Conservation (phyloP, 2,797 vertebrate species). For the Vireo griseus region DNA sequence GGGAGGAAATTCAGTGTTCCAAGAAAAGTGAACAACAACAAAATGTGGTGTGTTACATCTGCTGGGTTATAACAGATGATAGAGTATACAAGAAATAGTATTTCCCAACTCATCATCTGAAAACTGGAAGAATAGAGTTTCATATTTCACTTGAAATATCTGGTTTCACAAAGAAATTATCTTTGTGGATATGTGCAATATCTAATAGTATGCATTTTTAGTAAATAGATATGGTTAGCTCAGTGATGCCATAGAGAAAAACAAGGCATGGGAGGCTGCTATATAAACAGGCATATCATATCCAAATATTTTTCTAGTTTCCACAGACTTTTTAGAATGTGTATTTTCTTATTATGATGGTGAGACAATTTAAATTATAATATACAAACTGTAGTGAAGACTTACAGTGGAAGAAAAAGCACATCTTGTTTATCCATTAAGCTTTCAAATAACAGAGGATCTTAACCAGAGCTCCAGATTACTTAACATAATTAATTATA, state of each 20-base stretch:
- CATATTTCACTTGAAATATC: background rate
- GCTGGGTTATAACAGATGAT: background rate
- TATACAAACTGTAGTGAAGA: background rate
- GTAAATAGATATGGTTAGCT: background rate
- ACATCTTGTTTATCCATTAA: background rate
- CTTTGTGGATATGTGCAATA: background rate
- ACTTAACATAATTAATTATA: background rate
- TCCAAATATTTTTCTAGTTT: background rate
- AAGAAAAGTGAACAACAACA: background rate
- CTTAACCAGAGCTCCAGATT: background rate
- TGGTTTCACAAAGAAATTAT: background rate
- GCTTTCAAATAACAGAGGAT: background rate
- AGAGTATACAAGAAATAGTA: background rate
- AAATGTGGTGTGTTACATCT: background rate
- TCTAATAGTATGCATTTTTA: background rate
- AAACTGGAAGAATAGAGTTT: background rate
- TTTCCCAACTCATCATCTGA: background rate
- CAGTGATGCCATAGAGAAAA: background rate
- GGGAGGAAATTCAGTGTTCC: background rate
- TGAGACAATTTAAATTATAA: background rate
- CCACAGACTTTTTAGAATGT: background rate
- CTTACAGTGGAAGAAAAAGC: background rate
- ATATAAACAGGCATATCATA: background rate
- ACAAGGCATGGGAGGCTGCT: fast-evolving
- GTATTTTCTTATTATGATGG: background rate